A percentile compares a stretch with the other conserved stretches of the same genome.
These are phyloP conservation scores for Cynopterus sphinx DNA, from an alignment of 2,797 vertebrate genomes.

Conservation along the genomic window DNA sequence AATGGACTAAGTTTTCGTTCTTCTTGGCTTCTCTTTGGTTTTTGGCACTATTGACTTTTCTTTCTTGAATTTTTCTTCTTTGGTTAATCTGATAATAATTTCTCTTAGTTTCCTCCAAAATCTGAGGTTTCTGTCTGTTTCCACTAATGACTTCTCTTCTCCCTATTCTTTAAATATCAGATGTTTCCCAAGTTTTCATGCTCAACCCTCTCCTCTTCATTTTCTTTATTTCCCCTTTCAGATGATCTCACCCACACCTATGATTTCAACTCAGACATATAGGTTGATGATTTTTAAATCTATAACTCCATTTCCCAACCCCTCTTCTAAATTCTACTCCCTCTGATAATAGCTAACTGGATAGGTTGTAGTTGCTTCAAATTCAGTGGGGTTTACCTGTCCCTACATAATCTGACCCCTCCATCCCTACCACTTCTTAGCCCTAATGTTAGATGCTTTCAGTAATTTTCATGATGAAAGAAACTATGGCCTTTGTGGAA, in stretches of 20 bases:
- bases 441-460: neutral
- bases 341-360: neutral
- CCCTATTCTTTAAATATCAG: neutral
- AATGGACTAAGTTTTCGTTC: neutral
- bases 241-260: neutral
- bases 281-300: neutral
- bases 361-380: neutral
- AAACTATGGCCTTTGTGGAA: neutral
- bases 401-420: neutral
- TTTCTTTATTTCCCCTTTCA: neutral
- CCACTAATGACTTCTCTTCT: neutral
- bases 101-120: neutral
- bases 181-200: neutral
- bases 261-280: neutral
- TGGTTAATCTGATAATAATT: neutral
- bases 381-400: neutral
- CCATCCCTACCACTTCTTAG: neutral
- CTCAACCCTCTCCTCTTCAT: neutral
- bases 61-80: neutral
- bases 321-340: neutral
- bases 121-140: slow-evolving; percentile 6
- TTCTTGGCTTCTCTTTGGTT: neutral
- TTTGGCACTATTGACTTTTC: neutral
- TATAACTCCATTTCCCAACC: neutral
- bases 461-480: neutral